Percentiles rank a stretch among this genome's conserved stretches.
phyloP scores from a whole-genome alignment of 2,113 vertebrate species.

The Strix uralensis region DNA sequence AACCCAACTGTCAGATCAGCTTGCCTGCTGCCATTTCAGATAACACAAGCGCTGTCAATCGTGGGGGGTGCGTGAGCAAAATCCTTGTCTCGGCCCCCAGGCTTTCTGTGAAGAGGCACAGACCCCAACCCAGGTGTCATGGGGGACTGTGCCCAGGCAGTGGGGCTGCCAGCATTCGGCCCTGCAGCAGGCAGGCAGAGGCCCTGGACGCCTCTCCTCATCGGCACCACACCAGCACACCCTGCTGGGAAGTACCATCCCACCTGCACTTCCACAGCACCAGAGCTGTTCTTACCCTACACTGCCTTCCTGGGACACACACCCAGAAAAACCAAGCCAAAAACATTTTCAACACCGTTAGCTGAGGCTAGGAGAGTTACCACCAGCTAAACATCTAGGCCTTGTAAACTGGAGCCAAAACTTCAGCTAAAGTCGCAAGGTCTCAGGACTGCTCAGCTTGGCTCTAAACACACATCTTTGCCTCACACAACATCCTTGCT shows the following conservation, averaged over 20 bases:
- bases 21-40: background rate
- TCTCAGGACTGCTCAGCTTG: background rate
- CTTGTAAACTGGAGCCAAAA: background rate
- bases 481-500: background rate
- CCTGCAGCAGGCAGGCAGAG: background rate
- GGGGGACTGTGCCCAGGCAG: background rate
- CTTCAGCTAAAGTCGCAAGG: background rate
- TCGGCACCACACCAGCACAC: background rate
- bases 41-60: background rate
- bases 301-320: background rate
- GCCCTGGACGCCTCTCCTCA: no score
- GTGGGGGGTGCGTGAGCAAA: background rate
- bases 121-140: background rate
- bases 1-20: background rate
- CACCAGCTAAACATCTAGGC: background rate
- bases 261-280: background rate
- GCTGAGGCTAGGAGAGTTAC: background rate
- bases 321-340: background rate
- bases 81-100: background rate
- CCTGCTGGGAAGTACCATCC: background rate
- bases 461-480: background rate
- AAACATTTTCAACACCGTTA: background rate
- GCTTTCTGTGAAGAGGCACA: background rate
- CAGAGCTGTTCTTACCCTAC: background rate
- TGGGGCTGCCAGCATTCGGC: background rate